Evolutionary conservation across 1,140 invertebrate species (phyloP), one percentile per base, ranked within the genome.

Genomic region (Papilio glaucus): DNA sequence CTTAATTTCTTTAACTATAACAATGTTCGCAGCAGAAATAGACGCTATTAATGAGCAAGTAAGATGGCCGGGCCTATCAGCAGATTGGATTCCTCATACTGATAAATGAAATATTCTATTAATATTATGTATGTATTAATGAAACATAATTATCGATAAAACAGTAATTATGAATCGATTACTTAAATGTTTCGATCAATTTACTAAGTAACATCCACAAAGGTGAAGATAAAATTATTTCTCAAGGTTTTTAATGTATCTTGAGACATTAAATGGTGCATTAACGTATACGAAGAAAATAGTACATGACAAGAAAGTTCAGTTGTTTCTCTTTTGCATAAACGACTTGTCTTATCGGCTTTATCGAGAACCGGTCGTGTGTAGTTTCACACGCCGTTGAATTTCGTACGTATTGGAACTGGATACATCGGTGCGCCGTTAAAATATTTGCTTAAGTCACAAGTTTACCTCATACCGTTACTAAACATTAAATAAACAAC

Each of bases 311-410:
- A 69, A 53, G 67, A 69, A 69, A 69, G 67, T 69, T 45, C 67
- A 69, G 67, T 69, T 69, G 67, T 69, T 69, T 69, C 67, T 53
- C 67, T 37, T 69, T 69, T 69, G 67, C 67, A 69, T 69, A 69
- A 69, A 69, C 67, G 67, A 69, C 67, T 49, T 69, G 67, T 69
- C 67, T 69, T 69, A 69, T 69, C 67, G 45, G 12, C 42, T 69
- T 69, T 69, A 69, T 69, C 67, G 45, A 49, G 39, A 69, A 69
- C 67, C 67, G 67, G 67, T 69, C 45, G 45, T 53, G 67, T 68
- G 21, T 69, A 69, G 45, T 69, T 69, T 69, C 67, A 33, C 67
- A 53, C 67, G 67, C 13, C 53, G 67, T 45, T 45, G 67, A 33
- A 33, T 69, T 69, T 26, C 45, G 41, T 69, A 49, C 41, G 26